Evolutionary conservation across 1,140 invertebrate species (phyloP).

Genomic region (Drosophila punjabiensis): DNA sequence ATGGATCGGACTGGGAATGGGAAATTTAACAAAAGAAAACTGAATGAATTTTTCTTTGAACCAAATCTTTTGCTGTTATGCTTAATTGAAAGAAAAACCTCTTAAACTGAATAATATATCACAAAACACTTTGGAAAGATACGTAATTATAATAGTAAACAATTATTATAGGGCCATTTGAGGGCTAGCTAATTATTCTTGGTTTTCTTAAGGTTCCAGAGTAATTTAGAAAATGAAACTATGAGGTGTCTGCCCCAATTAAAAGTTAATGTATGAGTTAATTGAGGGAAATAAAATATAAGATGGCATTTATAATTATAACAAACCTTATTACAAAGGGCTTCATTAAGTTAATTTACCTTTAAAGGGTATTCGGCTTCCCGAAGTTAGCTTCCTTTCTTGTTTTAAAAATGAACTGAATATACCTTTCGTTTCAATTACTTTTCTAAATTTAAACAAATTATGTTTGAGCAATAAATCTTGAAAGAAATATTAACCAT

Average conservation of each 20-base stretch:
- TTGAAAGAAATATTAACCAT: neutral
- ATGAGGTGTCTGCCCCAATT: neutral
- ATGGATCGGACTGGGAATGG: constrained; percentile 10
- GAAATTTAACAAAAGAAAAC: constrained; percentile 4
- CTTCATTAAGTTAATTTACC: too few species aligned
- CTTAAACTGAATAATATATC: neutral
- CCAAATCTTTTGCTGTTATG: neutral
- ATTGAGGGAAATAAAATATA: neutral
- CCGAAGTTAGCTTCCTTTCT: neutral
- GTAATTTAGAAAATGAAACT: neutral
- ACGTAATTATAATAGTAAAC: neutral
- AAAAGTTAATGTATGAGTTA: neutral
- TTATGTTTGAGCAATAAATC: neutral
- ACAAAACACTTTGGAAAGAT: neutral
- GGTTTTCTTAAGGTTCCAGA: neutral
- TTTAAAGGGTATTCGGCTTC: too few species aligned
- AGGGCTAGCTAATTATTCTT: neutral
- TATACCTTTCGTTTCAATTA: neutral
- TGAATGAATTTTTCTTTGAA: constrained; percentile 2
- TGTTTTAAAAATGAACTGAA: neutral
- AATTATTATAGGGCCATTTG: neutral
- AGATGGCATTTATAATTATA: neutral
- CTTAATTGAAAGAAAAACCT: neutral
- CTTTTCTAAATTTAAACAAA: neutral
- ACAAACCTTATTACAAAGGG: neutral